phyloP scores from a whole-genome alignment of 2,797 vertebrate species.

The Pampus argenteus region DNA sequence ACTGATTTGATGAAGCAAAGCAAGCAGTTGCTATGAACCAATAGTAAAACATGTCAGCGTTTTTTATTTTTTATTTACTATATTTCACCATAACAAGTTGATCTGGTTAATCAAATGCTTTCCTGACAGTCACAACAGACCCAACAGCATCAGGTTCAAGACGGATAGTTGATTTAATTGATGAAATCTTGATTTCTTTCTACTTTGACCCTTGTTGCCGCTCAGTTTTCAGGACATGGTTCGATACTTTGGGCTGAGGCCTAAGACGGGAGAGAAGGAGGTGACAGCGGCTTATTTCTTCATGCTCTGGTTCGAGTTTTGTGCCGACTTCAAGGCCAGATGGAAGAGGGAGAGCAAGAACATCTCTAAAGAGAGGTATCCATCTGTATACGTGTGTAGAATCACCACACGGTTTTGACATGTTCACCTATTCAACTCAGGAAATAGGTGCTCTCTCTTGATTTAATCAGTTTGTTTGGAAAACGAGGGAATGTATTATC shows the following conservation, averaged over 20 bases:
- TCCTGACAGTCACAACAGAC: too few species aligned
- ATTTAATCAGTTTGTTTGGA: background rate
- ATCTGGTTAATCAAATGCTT: too few species aligned
- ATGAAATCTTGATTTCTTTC: background rate
- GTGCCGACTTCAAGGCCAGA: slow-evolving; percentile 93
- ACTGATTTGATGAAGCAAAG: background rate
- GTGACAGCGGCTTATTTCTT: slow-evolving; percentile 89
- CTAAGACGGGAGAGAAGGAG: slow-evolving; percentile 91
- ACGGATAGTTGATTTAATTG: too few species aligned
- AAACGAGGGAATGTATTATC: background rate
- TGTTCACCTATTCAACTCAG: background rate
- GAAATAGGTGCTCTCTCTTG: background rate
- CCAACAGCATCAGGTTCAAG: too few species aligned
- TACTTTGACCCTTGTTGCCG: slow-evolving; percentile 4
- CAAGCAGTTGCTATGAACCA: too few species aligned
- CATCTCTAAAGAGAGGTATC: slow-evolving; percentile 94
- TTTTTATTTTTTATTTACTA: too few species aligned
- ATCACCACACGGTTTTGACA: background rate
- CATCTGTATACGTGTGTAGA: background rate
- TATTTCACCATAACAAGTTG: too few species aligned
- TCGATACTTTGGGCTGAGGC: slow-evolving; percentile 91
- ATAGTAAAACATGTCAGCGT: background rate
- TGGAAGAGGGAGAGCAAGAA: slow-evolving; percentile 96
- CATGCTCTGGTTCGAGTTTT: slow-evolving; percentile 97
- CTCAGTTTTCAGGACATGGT: slow-evolving; percentile 92